Conservation (phyloP, 2,888 invertebrate species). For the Trilocha varians region DNA sequence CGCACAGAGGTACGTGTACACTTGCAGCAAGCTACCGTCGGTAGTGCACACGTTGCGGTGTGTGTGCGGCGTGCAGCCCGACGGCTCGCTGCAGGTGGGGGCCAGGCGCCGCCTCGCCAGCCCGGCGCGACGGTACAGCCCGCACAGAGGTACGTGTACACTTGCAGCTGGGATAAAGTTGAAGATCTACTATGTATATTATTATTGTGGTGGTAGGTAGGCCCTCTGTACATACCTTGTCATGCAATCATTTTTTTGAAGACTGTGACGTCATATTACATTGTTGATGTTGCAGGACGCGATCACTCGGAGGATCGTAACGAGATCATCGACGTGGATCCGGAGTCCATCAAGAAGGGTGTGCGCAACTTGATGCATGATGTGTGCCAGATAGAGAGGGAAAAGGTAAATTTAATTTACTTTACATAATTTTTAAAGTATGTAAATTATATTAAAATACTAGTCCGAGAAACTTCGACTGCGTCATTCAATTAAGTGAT, state of each 20-base stretch:
- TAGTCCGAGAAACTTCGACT: too few species aligned
- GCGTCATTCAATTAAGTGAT: too few species aligned
- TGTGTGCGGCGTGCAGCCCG: constrained; percentile 90
- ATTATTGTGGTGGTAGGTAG: too few species aligned
- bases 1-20: constrained; percentile 52
- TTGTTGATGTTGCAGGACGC: constrained; percentile 39
- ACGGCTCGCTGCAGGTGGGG: constrained; percentile 80
- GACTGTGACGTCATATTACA: background rate
- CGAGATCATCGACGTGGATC: constrained; percentile 87
- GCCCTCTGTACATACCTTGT: too few species aligned
- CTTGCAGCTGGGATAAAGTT: too few species aligned
- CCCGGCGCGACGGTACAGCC: constrained; percentile 85
- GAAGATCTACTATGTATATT: too few species aligned
- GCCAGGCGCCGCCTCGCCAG: constrained; percentile 80
- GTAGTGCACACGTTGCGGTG: constrained; percentile 88
- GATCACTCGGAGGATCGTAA: constrained; percentile 78
- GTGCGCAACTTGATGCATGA: constrained; percentile 94
- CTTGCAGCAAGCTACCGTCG: constrained; percentile 84
- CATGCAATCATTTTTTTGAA: too few species aligned
- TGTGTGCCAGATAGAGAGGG: constrained; percentile 92
- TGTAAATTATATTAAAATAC: too few species aligned
- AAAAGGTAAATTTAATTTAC: constrained; percentile 76
- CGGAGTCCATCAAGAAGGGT: constrained; percentile 91
- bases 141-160: constrained; percentile 52
- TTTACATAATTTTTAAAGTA: too few species aligned